Base-by-base conservation (phyloP, 2,888 invertebrate species). In the Ganaspis brasiliensis region DNA sequence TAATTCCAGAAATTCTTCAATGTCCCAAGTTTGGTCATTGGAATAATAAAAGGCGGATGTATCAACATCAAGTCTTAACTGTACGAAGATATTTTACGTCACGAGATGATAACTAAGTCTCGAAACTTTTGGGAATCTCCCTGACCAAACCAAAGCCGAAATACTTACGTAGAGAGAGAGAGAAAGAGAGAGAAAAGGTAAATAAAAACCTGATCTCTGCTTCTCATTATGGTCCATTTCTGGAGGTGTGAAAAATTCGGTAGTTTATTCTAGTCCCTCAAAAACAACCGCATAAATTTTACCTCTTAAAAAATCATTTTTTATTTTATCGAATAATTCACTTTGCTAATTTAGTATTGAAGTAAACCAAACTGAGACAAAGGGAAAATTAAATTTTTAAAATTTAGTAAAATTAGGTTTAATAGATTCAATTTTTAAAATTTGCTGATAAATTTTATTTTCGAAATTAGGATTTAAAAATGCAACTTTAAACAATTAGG, bases 81-180 rank as follows among this genome's bases (percentile, higher is more conserved):
- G n/a, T n/a, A n/a, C n/a, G n/a, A n/a, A n/a, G n/a, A n/a, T 6
- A 12, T 37, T 63, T 40, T 63, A 37, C 63, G 63, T 63, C 63
- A 63, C 40, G 14, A 40, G 49, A 16, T 49, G 40, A 40, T 37
- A 37, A 9, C 26, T 26, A 63, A 37, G 40, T 21, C 40, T 37
- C 21, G n/a, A 40, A 63, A 21, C 21, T 37, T 21, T 63, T 63
- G 63, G 63, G 63, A 63, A 63, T 63, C 63, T 37, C 63, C 63
- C 35, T 59, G 26, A 26, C 35, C 2, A 63, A 63, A 63, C n/a
- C n/a, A 63, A 63, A 63, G 19, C 57, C 26, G 26, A 59, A 31
- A 59, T 59, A 24, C 57, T 59, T 4, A 31, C 57, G 31, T 59
- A 14, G n/a, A n/a, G n/a, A n/a, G n/a, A n/a, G n/a, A n/a, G n/a